phyloP scores from a whole-genome alignment of 2,113 vertebrate species.

The Phocoena sinus region DNA sequence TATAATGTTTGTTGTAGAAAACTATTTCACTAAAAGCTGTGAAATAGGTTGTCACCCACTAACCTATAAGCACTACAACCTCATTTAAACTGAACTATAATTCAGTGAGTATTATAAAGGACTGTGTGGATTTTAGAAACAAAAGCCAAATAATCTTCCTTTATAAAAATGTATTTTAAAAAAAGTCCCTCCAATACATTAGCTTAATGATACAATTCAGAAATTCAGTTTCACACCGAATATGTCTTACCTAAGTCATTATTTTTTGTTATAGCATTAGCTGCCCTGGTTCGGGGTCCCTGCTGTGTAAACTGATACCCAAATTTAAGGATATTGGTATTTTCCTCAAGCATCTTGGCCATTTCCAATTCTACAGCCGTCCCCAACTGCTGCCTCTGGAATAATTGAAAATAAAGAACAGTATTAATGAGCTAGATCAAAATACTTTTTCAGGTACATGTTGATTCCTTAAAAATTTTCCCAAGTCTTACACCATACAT shows the following conservation, averaged over 20 bases:
- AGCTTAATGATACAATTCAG: not conserved
- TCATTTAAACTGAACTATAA: not conserved
- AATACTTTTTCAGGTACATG: not conserved
- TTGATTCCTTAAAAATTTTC: not conserved
- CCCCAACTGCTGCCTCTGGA: conserved; percentile 96
- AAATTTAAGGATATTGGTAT: conserved; percentile 92
- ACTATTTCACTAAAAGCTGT: not conserved
- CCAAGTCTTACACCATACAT: not conserved
- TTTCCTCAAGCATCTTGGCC: conserved; percentile 96
- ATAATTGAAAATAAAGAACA: conserved; percentile 28
- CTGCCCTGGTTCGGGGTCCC: conserved; percentile 93
- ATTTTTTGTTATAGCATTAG: conserved; percentile 96
- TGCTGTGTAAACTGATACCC: conserved; percentile 98
- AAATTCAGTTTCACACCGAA: not conserved
- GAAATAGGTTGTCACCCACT: not conserved
- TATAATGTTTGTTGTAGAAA: not conserved
- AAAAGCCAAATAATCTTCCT: not conserved
- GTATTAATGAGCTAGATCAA: conserved; percentile 27
- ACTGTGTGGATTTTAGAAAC: not conserved
- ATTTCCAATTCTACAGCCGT: conserved; percentile 95
- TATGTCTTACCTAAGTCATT: conserved; percentile 93
- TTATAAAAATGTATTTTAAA: not conserved
- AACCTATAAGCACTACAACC: not conserved
- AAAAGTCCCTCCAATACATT: not conserved
- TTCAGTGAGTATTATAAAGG: not conserved